Base-by-base conservation (phyloP, 2,113 vertebrate genomes). In the Melospiza georgiana region DNA sequence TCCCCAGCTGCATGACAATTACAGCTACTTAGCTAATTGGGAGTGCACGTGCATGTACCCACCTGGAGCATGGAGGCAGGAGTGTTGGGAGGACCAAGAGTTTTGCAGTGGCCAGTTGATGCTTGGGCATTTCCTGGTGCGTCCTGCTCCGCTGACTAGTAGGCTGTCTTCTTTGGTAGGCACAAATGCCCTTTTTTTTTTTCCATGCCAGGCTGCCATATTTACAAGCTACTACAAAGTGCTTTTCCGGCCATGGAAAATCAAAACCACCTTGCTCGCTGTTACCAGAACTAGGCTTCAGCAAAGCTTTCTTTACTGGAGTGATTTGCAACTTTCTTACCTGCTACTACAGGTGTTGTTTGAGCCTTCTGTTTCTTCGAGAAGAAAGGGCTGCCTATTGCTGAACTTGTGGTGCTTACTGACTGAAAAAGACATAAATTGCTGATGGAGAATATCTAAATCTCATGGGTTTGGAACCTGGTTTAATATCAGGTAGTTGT, bases 21-120 rank as follows among this genome's bases (percentile, higher is more conserved):
- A 33, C 80, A 88, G 79, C 72, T 37, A 0, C 31, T 12, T 20
- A 3, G 25, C 41, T n/a, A 41, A 43, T 46, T 66, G 0, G 0
- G 39, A 24, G 43, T 3, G 23, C n/a, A 23, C 0, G 3, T 88
- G 79, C 1, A 0, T 1, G 1, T 43, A 43, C 46, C 55, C 58
- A 0, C 39, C 43, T 25, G 39, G 15, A n/a, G 43, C 24, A 11
- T 9, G 67, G 59, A 74, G 72, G 33, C 59, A 22, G 30, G 24
- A 33, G 10, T 8, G 15, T 51, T 86, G 54, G 71, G 37, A 81
- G 31, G 48, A 31, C 54, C 24, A 2, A 31, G 61, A 82, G 24
- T 73, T 74, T 73, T 8, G 10, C 27, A 33, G 72, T 49, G 41
- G 21, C 30, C 48, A 18, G 2, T 6, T 66, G 62, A 37, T 85